phyloP scores from a whole-genome alignment of 2,888 invertebrate genomes.

The Apamea epomidion region DNA sequence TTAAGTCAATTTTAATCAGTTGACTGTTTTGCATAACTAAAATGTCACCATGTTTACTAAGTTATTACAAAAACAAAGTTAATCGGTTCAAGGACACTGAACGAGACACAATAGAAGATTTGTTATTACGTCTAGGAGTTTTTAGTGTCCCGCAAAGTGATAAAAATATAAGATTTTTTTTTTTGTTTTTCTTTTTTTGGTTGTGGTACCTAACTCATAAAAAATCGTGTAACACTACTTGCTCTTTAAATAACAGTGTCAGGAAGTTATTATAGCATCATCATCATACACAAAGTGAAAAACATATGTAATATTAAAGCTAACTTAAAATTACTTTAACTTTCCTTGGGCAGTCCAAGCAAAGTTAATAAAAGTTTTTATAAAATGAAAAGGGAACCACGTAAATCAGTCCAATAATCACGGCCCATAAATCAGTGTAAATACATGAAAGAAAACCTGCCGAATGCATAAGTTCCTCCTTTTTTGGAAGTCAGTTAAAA shows the following conservation, averaged over 20 bases:
- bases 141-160: neutral
- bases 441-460: neutral
- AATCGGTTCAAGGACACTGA: neutral
- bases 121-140: neutral
- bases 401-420: neutral
- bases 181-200: neutral
- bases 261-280: neutral
- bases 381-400: neutral
- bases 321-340: neutral
- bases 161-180: neutral
- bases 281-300: neutral
- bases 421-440: neutral
- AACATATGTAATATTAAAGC: neutral
- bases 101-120: neutral
- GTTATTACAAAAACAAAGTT: neutral
- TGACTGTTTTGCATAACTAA: neutral
- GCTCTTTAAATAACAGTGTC: neutral
- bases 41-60: constrained; percentile 1
- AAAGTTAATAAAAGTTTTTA: neutral
- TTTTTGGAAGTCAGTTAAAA: neutral
- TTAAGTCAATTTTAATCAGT: too few relatives aligned
- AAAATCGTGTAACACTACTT: neutral
- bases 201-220: neutral
- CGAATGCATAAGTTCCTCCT: neutral
- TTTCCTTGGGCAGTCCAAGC: neutral